Conservation (phyloP, 2,797 vertebrate species). For the Vultur gryphus region DNA sequence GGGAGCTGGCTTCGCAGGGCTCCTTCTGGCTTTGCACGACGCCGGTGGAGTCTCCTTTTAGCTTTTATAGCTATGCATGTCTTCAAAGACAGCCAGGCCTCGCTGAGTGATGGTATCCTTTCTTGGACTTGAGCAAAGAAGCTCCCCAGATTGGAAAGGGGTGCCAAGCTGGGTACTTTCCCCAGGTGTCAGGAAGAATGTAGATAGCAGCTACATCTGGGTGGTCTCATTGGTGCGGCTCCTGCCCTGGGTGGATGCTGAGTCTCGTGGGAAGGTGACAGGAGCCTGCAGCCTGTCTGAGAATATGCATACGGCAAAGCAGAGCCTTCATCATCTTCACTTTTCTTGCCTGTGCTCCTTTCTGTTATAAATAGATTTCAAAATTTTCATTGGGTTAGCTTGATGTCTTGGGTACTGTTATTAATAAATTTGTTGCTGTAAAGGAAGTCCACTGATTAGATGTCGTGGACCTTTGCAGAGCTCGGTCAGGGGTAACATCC, state of each 20-base stretch:
- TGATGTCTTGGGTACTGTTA: not conserved
- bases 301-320: rapidly evolving
- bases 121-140: not conserved
- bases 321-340: not conserved
- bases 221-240: rapidly evolving
- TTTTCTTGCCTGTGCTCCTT: not conserved
- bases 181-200: not conserved
- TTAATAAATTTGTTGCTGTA: not conserved
- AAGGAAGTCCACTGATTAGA: not conserved
- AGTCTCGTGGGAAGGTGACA: not conserved
- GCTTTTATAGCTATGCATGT: not conserved
- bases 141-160: not conserved
- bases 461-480: not conserved
- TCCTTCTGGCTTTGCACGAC: not conserved
- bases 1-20: not conserved
- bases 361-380: not conserved
- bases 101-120: rapidly evolving
- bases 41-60: not conserved
- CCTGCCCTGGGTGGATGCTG: rapidly evolving
- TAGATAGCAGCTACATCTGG: not conserved
- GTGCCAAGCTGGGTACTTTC: not conserved
- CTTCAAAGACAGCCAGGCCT: not conserved
- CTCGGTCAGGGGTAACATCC: not conserved
- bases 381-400: not conserved
- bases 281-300: not conserved